phyloP scores from a whole-genome alignment of 2,888 invertebrate species.

The Cephus pulcher region DNA sequence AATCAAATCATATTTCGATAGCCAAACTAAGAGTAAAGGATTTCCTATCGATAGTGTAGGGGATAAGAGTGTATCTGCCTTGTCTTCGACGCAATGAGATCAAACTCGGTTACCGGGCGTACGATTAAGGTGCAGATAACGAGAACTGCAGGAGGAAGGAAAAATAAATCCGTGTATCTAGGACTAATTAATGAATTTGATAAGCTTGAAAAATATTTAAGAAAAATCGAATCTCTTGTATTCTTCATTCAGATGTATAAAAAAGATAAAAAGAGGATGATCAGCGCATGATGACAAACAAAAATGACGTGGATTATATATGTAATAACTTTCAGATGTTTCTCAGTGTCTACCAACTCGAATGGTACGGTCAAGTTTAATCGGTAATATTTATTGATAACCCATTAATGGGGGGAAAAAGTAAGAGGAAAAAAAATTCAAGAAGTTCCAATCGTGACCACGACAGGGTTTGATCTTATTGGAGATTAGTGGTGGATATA shows the following conservation, averaged over 20 bases:
- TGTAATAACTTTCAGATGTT: neutral
- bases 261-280: neutral
- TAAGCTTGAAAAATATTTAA: neutral
- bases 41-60: slow-evolving; percentile 13
- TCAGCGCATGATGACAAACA: neutral
- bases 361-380: neutral
- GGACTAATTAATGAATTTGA: neutral
- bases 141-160: neutral
- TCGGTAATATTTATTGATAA: slow-evolving; percentile 11
- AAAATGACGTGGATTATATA: neutral
- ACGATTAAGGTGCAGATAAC: neutral
- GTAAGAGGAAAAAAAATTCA: slow-evolving; percentile 17
- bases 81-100: slow-evolving; percentile 33
- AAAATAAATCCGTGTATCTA: neutral
- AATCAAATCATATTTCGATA: slow-evolving; percentile 48
- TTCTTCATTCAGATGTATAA: neutral
- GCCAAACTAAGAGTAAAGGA: slow-evolving; percentile 41
- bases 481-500: slow-evolving; percentile 24
- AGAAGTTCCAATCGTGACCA: neutral
- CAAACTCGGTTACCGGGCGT: slow-evolving; percentile 33
- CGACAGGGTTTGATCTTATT: slow-evolving; percentile 38
- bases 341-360: neutral
- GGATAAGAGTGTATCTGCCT: slow-evolving; percentile 23
- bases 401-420: slow-evolving; percentile 17
- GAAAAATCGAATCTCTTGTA: neutral